Conservation (phyloP, 2,113 vertebrate species). For the Symphodus melops region DNA sequence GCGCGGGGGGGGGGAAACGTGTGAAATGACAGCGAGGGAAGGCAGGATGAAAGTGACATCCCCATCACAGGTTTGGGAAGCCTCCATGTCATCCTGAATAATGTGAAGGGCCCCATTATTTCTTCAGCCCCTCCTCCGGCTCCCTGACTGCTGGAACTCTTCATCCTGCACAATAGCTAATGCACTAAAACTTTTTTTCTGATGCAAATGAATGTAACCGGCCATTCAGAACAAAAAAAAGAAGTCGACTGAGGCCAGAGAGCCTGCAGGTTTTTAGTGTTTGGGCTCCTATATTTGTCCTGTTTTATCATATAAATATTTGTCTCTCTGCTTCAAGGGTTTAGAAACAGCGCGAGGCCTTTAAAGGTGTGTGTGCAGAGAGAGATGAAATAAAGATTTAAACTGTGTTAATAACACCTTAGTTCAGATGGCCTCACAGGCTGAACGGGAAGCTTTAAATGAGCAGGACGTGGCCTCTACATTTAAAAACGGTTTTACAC, state of each 20-base stretch:
- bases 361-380: too few relatives aligned
- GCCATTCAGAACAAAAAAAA: conserved; percentile 76
- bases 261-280: not conserved
- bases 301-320: not conserved
- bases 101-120: conserved; percentile 89
- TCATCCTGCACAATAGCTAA: conserved; percentile 92
- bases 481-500: too few relatives aligned
- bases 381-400: too few relatives aligned
- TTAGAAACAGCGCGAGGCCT: too few relatives aligned
- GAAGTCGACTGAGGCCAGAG: conserved; percentile 23
- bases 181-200: conserved; percentile 94
- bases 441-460: too few relatives aligned
- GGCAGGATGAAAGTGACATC: conserved; percentile 90
- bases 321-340: too few relatives aligned
- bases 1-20: conserved; percentile 45
- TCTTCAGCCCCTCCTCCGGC: conserved; percentile 79
- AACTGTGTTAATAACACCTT: too few relatives aligned
- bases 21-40: conserved; percentile 53
- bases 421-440: too few relatives aligned
- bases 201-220: conserved; percentile 91
- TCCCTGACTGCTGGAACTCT: conserved; percentile 90
- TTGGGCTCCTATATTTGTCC: not conserved
- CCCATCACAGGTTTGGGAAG: conserved; percentile 83
- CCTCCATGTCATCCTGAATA: conserved; percentile 82
- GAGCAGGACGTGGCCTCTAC: too few relatives aligned